These are phyloP conservation scores for Prosopocoilus inquinatus DNA, from an alignment of 2,888 invertebrate genomes.

Conservation along the genomic window DNA sequence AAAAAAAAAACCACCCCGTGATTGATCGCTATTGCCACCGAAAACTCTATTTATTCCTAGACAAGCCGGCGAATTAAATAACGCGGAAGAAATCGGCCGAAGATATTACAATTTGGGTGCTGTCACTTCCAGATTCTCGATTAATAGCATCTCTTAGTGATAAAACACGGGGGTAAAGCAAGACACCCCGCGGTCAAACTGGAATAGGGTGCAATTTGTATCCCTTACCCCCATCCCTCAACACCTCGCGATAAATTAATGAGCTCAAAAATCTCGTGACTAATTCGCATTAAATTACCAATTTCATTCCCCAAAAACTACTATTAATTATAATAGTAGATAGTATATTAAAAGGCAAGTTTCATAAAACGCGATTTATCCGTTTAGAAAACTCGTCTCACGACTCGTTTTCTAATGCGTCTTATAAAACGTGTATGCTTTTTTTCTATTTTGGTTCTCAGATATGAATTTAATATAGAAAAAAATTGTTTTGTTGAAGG, in stretches of 20 bases:
- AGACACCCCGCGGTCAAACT: conserved; percentile 23
- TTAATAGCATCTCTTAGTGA: conserved; percentile 31
- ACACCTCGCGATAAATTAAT: neutral
- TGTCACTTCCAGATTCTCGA: conserved; percentile 30
- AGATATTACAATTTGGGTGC: conserved; percentile 30
- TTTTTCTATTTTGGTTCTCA: no score
- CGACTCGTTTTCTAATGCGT: no score
- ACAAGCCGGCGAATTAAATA: conserved; percentile 25
- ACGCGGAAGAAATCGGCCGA: conserved; percentile 23
- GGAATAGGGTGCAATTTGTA: conserved; percentile 23
- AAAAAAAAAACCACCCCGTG: neutral
- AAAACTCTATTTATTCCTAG: conserved; percentile 17
- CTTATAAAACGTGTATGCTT: no score
- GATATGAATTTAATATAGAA: no score
- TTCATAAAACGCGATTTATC: no score
- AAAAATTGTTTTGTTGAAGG: no score
- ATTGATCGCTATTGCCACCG: conserved; percentile 22
- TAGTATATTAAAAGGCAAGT: no score
- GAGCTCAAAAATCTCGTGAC: neutral
- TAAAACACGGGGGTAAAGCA: conserved; percentile 25
- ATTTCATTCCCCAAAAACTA: no score
- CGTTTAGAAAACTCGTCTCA: no score
- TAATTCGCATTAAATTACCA: neutral
- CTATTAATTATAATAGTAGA: no score
- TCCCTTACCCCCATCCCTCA: neutral